Percentiles rank a stretch among this genome's conserved stretches.
phyloP scores from a whole-genome alignment of 2,113 vertebrate genomes.

The Polypterus senegalus region DNA sequence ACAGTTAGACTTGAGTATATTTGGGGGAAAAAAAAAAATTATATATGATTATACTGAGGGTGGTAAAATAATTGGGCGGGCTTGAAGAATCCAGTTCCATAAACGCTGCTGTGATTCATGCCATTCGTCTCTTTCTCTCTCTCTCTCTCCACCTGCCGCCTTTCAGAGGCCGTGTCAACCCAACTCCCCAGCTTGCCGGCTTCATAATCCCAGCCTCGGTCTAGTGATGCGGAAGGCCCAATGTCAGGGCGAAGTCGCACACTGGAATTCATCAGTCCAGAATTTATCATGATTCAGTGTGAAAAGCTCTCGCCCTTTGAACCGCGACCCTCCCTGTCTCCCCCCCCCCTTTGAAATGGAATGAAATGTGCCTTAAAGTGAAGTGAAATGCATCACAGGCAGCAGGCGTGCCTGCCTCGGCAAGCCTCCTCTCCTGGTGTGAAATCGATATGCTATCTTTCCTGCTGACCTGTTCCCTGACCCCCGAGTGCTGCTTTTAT shows the following conservation, averaged over 20 bases:
- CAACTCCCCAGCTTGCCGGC: slow-evolving; percentile 31
- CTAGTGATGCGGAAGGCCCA: slow-evolving; percentile 45
- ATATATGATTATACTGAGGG: too few relatives aligned
- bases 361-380: slow-evolving; percentile 69
- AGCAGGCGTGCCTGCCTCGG: slow-evolving; percentile 39
- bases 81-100: too few relatives aligned
- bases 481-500: slow-evolving; percentile 72
- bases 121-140: too few relatives aligned
- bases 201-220: slow-evolving; percentile 35
- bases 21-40: too few relatives aligned
- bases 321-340: slow-evolving; percentile 13
- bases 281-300: slow-evolving; percentile 73
- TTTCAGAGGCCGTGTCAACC: slow-evolving; percentile 10
- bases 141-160: too few relatives aligned
- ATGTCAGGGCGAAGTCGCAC: slow-evolving; percentile 57
- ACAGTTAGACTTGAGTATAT: too few relatives aligned
- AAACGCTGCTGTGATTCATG: too few relatives aligned
- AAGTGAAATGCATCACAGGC: slow-evolving; percentile 66
- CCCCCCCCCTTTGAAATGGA: slow-evolving; percentile 59
- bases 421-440: slow-evolving; percentile 63
- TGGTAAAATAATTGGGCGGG: too few relatives aligned
- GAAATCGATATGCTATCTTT: slow-evolving; percentile 90
- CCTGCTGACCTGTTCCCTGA: slow-evolving; percentile 72
- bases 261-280: slow-evolving; percentile 59
- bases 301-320: slow-evolving; percentile 65